Evolutionary conservation across 2,797 vertebrate species (phyloP).

Genomic region (Sebastes paucispinis): DNA sequence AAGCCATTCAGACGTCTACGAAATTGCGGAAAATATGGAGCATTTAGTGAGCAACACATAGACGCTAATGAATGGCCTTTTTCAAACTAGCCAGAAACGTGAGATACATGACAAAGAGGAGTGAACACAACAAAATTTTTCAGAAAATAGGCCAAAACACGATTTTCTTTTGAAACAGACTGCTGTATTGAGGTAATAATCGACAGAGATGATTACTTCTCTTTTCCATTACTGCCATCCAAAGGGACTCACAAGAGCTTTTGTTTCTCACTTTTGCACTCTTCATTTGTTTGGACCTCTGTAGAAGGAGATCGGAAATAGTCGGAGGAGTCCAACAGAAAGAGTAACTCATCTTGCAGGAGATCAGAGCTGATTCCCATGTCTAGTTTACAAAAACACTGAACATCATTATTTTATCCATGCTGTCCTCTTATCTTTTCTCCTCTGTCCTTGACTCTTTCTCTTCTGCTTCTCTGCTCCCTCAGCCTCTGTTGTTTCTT

Average conservation of each 20-base stretch:
- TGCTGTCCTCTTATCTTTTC: not conserved
- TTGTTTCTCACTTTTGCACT: constrained; percentile 43
- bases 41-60: constrained; percentile 33
- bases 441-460: not conserved
- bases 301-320: constrained; percentile 16
- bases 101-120: constrained; percentile 10
- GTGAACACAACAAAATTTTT: constrained; percentile 29
- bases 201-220: constrained; percentile 30
- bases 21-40: constrained; percentile 40
- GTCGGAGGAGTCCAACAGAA: constrained; percentile 28
- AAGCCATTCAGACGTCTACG: constrained; percentile 34
- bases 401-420: constrained; percentile 6
- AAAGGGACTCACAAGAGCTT: constrained; percentile 35
- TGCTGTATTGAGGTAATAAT: constrained; percentile 46
- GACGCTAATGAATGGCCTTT: constrained; percentile 25
- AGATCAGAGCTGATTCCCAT: constrained; percentile 2
- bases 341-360: constrained; percentile 9
- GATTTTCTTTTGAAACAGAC: constrained; percentile 17
- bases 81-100: constrained; percentile 39
- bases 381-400: constrained; percentile 21
- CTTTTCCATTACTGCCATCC: constrained; percentile 53
- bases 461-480: not conserved
- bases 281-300: constrained; percentile 35
- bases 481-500: constrained; percentile 4
- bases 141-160: constrained; percentile 14